phyloP scores from a whole-genome alignment of 2,113 vertebrate genomes.

The Callithrix jacchus region DNA sequence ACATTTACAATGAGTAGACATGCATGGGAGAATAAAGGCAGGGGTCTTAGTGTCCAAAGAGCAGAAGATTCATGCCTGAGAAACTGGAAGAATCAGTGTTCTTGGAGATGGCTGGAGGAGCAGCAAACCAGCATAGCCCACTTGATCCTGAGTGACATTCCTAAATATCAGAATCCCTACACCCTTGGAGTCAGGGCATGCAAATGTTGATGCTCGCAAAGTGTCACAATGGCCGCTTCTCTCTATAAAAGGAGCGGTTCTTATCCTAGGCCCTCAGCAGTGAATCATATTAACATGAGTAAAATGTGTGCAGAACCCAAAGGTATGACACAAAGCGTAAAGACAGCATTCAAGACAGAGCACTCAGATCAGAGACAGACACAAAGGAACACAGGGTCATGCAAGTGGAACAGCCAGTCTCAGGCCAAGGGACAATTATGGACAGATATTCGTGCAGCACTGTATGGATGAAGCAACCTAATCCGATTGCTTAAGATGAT shows the following conservation, averaged over 20 bases:
- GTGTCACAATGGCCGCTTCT: not conserved
- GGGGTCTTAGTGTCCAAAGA: not conserved
- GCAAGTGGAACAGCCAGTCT: not conserved
- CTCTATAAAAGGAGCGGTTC: not conserved
- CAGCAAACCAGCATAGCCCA: not conserved
- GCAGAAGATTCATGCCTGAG: not conserved
- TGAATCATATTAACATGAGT: not conserved
- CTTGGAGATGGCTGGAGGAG: no score
- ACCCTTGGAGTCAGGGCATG: not conserved
- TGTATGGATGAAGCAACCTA: not conserved
- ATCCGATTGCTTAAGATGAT: not conserved
- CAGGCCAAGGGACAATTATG: accelerated
- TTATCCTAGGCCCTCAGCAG: not conserved
- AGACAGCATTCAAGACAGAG: not conserved
- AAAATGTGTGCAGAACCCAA: not conserved
- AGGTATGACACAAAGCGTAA: not conserved
- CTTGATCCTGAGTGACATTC: not conserved
- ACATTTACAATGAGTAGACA: not conserved
- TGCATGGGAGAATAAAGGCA: not conserved
- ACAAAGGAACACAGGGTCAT: not conserved
- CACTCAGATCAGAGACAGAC: not conserved
- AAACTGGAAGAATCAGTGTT: not conserved
- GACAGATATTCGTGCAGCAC: not conserved
- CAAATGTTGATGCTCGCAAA: not conserved
- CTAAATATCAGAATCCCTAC: not conserved